Conservation (phyloP, 2,888 invertebrate genomes). For the Aleiodes alternator region DNA sequence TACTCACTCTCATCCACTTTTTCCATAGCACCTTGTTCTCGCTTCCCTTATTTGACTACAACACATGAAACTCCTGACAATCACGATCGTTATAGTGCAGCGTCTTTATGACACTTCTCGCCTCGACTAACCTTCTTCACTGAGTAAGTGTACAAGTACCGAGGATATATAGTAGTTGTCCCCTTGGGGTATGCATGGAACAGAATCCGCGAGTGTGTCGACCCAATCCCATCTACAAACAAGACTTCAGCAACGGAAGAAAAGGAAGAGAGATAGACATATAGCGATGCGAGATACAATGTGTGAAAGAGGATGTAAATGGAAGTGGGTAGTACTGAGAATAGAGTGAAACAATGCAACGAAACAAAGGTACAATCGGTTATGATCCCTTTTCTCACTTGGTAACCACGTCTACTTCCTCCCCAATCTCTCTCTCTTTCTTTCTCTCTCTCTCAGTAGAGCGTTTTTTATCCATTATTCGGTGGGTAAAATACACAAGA, state of each 20-base stretch:
- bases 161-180: conserved; percentile 30
- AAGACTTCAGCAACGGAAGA: conserved; percentile 44
- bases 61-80: conserved; percentile 17
- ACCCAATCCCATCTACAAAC: conserved; percentile 54
- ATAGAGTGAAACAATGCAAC: conserved; percentile 60
- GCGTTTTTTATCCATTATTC: conserved; percentile 32
- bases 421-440: conserved; percentile 4
- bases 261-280: conserved; percentile 26
- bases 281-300: not conserved
- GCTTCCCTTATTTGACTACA: not conserved
- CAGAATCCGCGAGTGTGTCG: conserved; percentile 36
- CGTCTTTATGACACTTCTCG: conserved; percentile 30
- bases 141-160: not conserved
- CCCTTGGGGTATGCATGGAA: conserved; percentile 14
- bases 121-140: conserved; percentile 25
- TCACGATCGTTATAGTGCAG: not conserved
- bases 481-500: conserved; percentile 24
- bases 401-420: conserved; percentile 38
- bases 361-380: conserved; percentile 65
- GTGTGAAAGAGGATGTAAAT: conserved; percentile 32
- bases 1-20: conserved; percentile 2
- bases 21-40: not conserved
- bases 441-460: conserved; percentile 37
- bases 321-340: conserved; percentile 51
- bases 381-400: conserved; percentile 60